Base-by-base conservation (phyloP, 1,140 invertebrate genomes). In the Halesus radiatus region DNA sequence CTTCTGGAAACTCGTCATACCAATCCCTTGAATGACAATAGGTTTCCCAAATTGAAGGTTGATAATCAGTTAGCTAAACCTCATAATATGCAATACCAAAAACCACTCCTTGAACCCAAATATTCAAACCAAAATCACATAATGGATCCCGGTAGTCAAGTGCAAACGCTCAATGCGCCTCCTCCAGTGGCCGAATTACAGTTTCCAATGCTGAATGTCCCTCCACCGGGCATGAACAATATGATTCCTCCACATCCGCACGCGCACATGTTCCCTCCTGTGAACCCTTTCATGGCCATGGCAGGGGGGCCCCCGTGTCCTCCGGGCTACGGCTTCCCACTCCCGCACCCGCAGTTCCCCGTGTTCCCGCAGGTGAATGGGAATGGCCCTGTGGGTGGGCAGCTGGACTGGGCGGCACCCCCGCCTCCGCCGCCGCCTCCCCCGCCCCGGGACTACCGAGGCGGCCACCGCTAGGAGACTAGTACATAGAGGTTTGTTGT, bases 361-460 rank as follows among this genome's bases (percentile, higher is more conserved):
- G 53, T 82, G 52, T 84, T 74, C 82, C 85, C 84, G 76, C 84
- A 80, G 56, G 56, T 76, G 62, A 66, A 78, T 76, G 80, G 75
- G 22, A 74, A 74, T 75, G 80, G 75, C 22, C 74, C 54, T 1
- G 8, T 74, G 82, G 76, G 50, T 77, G 50, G 80, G 82, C 68
- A 29, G 62, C 78, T 78, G 62, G 70, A 77, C 80, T 83, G 82
- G 83, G 83, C 80, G 45, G 83, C 81, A 29, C 81, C 80, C 68
- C 80, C 81, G 70, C 83, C 81, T 26, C 79, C 81, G 56, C 80
- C 54, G 10, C 26, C 54, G 53, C 73, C 73, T 22, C 50, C 62
- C 29, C 52, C 60, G 16, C 66, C 74, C 10, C n/a, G 64, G 58
- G 73, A 78, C 75, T 80, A 78, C 52, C 78, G 72, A 20, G 78